Conservation (phyloP, 2,113 vertebrate genomes). For the Sylvilagus bachmani region DNA sequence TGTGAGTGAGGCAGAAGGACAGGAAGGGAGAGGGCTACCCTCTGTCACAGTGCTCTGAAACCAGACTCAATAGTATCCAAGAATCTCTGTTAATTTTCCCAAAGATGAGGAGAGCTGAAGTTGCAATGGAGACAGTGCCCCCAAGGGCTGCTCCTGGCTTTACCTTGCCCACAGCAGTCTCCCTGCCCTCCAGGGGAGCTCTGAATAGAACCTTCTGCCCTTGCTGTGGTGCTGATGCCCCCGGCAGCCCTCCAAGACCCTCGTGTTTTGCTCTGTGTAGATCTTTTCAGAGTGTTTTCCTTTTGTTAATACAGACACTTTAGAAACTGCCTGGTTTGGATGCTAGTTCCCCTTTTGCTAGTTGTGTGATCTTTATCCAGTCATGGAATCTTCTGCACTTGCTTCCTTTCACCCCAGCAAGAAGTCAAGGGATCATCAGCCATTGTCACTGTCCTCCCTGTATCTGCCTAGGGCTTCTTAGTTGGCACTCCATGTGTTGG, state of each 20-base stretch:
- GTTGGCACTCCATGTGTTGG: neutral
- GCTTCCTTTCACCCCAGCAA: neutral
- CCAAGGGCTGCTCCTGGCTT: neutral
- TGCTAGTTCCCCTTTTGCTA: neutral
- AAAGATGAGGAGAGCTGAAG: neutral
- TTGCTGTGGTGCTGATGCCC: fast-evolving
- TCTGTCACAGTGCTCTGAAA: fast-evolving
- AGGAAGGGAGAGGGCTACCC: fast-evolving
- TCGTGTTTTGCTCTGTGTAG: neutral
- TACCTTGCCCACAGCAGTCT: neutral
- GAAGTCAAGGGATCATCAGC: neutral
- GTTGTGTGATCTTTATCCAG: neutral
- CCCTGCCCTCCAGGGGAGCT: neutral
- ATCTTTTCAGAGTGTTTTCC: neutral
- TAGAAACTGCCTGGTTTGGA: neutral
- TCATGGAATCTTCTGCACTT: neutral
- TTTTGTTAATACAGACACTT: neutral
- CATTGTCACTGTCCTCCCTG: fast-evolving
- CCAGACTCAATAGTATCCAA: neutral
- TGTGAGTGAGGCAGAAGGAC: neutral
- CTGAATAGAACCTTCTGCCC: neutral
- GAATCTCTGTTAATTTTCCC: neutral
- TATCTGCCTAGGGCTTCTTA: no score
- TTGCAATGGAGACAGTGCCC: no score
- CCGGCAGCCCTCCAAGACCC: neutral